A percentile compares a stretch with the other conserved stretches of the same genome.
Conservation (phyloP, 2,888 invertebrate genomes). For the Quadroppia sp. region DNA sequence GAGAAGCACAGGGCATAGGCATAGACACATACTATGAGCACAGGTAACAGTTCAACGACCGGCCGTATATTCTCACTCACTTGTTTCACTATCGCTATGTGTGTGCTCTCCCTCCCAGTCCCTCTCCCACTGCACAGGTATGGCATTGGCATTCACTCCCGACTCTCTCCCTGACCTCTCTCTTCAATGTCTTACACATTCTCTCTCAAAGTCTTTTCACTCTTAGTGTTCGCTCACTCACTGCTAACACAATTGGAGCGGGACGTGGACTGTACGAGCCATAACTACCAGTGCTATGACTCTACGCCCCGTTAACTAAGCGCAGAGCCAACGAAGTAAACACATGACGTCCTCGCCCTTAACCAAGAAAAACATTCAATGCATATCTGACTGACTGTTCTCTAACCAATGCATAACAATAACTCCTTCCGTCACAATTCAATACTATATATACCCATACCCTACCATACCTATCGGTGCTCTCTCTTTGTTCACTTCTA, state of each 20-base stretch:
- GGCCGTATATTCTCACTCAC: conserved; percentile 24
- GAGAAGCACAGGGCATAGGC: not conserved
- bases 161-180: conserved; percentile 26
- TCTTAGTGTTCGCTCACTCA: conserved; percentile 22
- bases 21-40: not conserved
- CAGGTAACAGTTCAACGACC: conserved; percentile 34
- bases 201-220: conserved; percentile 20
- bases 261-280: not conserved
- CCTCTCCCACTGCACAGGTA: not conserved
- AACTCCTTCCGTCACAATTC: conserved; percentile 18
- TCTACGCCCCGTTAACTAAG: not conserved
- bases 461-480: too few relatives aligned
- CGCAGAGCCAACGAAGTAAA: not conserved
- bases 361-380: not conserved
- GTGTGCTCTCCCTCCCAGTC: not conserved
- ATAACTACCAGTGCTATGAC: not conserved
- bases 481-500: not conserved
- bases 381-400: not conserved
- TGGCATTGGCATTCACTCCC: not conserved
- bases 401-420: conserved; percentile 9
- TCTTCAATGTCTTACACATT: conserved; percentile 18
- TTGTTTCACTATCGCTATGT: conserved; percentile 28
- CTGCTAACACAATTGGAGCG: conserved; percentile 34
- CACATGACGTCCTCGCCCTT: conserved; percentile 27
- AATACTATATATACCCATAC: not conserved